phyloP scores from a whole-genome alignment of 2,113 vertebrate genomes.

The Thermophis baileyi region DNA sequence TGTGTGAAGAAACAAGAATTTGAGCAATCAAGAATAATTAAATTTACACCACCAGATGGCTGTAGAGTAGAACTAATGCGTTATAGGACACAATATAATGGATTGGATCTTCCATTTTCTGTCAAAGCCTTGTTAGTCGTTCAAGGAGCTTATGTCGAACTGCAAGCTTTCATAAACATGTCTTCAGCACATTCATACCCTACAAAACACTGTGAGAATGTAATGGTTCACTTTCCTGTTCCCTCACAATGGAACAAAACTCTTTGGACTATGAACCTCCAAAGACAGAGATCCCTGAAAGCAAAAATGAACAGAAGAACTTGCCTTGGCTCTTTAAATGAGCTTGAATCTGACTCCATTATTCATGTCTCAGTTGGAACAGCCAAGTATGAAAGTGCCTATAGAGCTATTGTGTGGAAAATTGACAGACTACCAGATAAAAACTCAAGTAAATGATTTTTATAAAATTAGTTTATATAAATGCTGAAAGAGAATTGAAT shows the following conservation, averaged over 20 bases:
- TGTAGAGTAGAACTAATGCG: constrained; percentile 91
- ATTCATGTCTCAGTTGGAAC: constrained; percentile 91
- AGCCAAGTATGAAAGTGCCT: constrained; percentile 93
- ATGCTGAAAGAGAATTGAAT: background rate
- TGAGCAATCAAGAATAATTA: constrained; percentile 76
- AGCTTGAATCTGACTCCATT: constrained; percentile 80
- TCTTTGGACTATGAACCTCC: constrained; percentile 85
- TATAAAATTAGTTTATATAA: background rate
- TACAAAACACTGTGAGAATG: constrained; percentile 80
- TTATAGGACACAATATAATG: constrained; percentile 74
- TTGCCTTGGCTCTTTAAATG: constrained; percentile 80
- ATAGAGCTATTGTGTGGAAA: constrained; percentile 90
- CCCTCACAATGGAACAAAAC: constrained; percentile 90
- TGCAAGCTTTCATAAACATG: constrained; percentile 91
- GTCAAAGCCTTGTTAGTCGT: constrained; percentile 85
- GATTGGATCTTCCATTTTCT: constrained; percentile 82
- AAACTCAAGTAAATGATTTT: constrained; percentile 80
- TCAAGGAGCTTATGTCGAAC: constrained; percentile 90
- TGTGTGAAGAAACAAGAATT: constrained; percentile 84
- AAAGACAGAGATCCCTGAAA: constrained; percentile 90
- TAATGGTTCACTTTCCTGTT: constrained; percentile 85
- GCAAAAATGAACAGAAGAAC: constrained; percentile 91
- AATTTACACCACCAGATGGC: constrained; percentile 83
- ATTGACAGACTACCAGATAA: constrained; percentile 94
- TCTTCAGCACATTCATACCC: constrained; percentile 48